These are phyloP conservation scores for Scortum barcoo DNA, from an alignment of 2,113 vertebrate species.

Conservation along the genomic window DNA sequence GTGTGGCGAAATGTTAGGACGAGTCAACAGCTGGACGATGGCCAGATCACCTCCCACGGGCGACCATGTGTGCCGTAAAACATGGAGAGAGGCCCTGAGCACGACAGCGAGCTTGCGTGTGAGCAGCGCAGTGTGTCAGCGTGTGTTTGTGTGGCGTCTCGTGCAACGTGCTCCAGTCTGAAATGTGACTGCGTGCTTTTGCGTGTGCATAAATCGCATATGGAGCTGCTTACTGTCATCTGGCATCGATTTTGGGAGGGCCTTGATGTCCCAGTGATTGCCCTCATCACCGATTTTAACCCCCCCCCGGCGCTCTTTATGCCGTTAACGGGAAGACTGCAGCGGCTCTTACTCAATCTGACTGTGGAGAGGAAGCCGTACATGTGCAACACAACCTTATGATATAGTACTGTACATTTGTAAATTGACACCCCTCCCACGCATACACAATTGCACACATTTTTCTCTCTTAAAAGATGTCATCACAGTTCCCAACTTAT, in stretches of 20 bases:
- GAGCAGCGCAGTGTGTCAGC: slow-evolving; percentile 45
- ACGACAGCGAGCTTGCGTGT: slow-evolving; percentile 34
- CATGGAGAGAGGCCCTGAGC: slow-evolving; percentile 11
- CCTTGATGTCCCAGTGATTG: slow-evolving; percentile 70
- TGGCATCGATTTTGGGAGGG: slow-evolving; percentile 67
- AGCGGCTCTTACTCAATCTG: slow-evolving; percentile 14
- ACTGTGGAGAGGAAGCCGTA: slow-evolving; percentile 3
- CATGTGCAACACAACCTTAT: not conserved
- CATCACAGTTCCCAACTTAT: not conserved
- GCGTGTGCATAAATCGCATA: slow-evolving; percentile 60
- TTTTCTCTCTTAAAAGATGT: slow-evolving; percentile 20
- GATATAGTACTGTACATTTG: not conserved
- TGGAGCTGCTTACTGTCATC: slow-evolving; percentile 75
- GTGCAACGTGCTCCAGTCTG: slow-evolving; percentile 32
- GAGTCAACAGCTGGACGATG: slow-evolving; percentile 24
- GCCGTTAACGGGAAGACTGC: slow-evolving; percentile 38
- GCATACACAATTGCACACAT: not conserved
- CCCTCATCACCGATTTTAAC: slow-evolving; percentile 44
- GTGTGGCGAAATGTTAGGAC: slow-evolving; percentile 19
- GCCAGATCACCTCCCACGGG: slow-evolving; percentile 39
- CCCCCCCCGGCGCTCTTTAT: slow-evolving; percentile 19
- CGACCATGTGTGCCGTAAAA: slow-evolving; percentile 32
- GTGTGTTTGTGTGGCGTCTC: slow-evolving; percentile 42
- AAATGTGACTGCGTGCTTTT: slow-evolving; percentile 42
- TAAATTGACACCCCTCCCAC: not conserved